These are phyloP conservation scores for Uria aalge DNA, from an alignment of 2,113 vertebrate genomes.

Conservation along the genomic window DNA sequence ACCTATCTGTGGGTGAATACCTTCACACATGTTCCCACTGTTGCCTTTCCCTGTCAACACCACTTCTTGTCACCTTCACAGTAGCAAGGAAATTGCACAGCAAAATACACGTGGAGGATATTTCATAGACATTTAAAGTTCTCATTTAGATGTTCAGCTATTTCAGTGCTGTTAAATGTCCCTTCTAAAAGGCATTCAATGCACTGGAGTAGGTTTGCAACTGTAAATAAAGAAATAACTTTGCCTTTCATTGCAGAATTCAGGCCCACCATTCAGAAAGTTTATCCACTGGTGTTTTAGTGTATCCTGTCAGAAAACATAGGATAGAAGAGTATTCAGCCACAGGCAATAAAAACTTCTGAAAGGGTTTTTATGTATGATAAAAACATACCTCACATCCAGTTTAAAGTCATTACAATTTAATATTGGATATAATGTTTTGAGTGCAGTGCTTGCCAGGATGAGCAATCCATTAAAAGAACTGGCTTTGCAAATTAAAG, in stretches of 20 bases:
- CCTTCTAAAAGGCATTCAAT: neutral
- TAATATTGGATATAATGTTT: neutral
- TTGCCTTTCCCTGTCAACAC: neutral
- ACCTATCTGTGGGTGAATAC: neutral
- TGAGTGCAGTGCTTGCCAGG: neutral
- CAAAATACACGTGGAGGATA: neutral
- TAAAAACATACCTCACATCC: neutral
- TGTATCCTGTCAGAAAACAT: neutral
- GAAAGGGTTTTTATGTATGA: constrained; percentile 7
- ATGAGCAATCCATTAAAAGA: neutral
- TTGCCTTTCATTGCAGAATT: neutral
- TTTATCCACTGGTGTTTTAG: neutral
- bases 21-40: neutral
- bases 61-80: neutral
- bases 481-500: constrained; percentile 4
- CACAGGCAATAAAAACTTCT: neutral
- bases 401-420: neutral
- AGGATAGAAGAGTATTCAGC: neutral
- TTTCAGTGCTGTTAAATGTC: neutral
- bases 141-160: neutral
- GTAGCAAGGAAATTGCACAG: neutral
- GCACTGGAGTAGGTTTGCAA: neutral
- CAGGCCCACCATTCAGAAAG: neutral
- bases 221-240: neutral
- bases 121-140: neutral